Conservation (phyloP, 2,113 vertebrate species). For the Podilymbus podiceps region DNA sequence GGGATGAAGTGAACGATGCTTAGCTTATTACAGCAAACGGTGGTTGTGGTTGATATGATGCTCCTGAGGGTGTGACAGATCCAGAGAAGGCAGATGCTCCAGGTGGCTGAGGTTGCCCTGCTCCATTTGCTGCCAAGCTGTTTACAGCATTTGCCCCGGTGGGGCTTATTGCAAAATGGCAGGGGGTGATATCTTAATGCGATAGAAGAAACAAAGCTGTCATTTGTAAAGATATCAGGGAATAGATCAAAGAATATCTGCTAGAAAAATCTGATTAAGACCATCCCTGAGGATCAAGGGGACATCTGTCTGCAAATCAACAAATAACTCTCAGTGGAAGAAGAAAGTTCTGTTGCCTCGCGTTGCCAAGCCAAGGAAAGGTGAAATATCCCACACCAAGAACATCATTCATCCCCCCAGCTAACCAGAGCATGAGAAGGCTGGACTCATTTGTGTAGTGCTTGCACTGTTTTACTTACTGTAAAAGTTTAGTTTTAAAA, state of each 20-base stretch:
- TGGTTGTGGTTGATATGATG: background rate
- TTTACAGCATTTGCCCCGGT: background rate
- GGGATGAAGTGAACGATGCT: background rate
- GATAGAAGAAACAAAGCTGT: constrained; percentile 19
- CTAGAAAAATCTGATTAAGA: background rate
- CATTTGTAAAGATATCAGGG: background rate
- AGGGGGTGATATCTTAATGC: constrained; percentile 36
- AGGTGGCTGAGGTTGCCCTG: constrained; percentile 1
- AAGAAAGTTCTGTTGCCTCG: background rate
- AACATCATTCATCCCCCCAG: background rate
- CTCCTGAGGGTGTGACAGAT: background rate
- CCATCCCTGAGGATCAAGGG: background rate
- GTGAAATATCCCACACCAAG: background rate
- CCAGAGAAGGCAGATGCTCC: constrained; percentile 7
- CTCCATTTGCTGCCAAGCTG: constrained; percentile 49
- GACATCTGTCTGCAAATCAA: constrained; percentile 33
- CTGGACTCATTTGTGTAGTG: background rate
- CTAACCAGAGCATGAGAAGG: background rate
- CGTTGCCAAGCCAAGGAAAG: background rate
- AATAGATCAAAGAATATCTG: constrained; percentile 25
- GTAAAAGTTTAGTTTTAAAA: background rate
- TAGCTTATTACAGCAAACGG: background rate
- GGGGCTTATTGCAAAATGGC: background rate
- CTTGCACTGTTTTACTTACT: background rate
- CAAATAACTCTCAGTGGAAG: background rate